Evolutionary conservation across 2,797 vertebrate genomes (phyloP).

Genomic region (Danio albolineatus): DNA sequence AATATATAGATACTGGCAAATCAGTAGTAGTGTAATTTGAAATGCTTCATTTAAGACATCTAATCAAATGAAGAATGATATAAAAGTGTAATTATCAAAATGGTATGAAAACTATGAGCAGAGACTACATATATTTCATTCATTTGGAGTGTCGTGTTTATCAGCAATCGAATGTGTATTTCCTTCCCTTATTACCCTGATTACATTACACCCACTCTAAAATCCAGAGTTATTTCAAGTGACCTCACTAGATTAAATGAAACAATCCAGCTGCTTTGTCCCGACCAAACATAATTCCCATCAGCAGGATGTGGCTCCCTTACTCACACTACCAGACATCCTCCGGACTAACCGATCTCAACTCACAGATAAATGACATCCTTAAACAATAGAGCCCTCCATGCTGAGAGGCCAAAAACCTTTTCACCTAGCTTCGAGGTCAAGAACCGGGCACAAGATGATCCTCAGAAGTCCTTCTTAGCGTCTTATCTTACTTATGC

Average conservation of each 20-base stretch:
- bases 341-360: slow-evolving; percentile 57
- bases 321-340: slow-evolving; percentile 55
- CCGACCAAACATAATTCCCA: slow-evolving; percentile 65
- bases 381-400: slow-evolving; percentile 66
- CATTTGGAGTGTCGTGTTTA: not conserved
- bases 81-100: not conserved
- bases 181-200: not conserved
- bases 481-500: slow-evolving; percentile 11
- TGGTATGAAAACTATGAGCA: no score
- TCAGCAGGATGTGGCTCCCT: slow-evolving; percentile 80
- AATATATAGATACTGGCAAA: not conserved
- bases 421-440: slow-evolving; percentile 59
- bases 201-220: not conserved
- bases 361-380: slow-evolving; percentile 72
- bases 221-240: slow-evolving; percentile 33
- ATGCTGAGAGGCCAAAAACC: slow-evolving; percentile 43
- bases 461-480: slow-evolving; percentile 27
- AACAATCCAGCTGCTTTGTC: slow-evolving; percentile 49
- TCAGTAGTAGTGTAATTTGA: not conserved
- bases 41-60: not conserved
- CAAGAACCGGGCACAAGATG: slow-evolving; percentile 48
- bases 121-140: not conserved
- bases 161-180: not conserved
- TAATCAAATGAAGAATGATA: not conserved
- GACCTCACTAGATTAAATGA: slow-evolving; percentile 26